Conservation (phyloP, 2,888 invertebrate species). For the Linyphia triangularis region DNA sequence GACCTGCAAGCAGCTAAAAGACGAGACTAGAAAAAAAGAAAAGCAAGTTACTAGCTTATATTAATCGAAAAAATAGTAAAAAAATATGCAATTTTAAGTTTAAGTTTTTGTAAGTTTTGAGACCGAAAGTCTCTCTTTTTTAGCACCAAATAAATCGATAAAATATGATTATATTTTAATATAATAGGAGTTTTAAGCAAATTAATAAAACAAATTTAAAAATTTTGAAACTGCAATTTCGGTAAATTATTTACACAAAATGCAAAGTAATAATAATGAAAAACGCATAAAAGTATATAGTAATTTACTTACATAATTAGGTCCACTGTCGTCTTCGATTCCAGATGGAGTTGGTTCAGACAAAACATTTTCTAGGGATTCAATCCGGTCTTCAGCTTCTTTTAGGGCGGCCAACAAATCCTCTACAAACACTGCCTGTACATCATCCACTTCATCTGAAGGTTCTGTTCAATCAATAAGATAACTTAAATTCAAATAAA, state of each 20-base stretch:
- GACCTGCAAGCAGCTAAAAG: constrained; percentile 89
- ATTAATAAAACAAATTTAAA: neutral
- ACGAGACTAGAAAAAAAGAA: constrained; percentile 83
- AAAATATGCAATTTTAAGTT: neutral
- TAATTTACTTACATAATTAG: constrained; percentile 74
- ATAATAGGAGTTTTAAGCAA: neutral
- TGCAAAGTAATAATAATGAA: neutral
- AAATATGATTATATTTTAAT: too few species aligned
- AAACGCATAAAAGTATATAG: neutral
- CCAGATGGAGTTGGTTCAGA: constrained; percentile 73
- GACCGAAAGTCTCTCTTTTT: too few species aligned
- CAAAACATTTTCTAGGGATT: constrained; percentile 83
- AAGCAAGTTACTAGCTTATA: constrained; percentile 24
- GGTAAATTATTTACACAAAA: neutral
- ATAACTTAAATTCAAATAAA: too few species aligned
- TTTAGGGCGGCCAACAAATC: constrained; percentile 87
- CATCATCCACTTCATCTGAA: too few species aligned
- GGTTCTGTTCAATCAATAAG: too few species aligned
- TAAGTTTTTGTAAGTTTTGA: neutral
- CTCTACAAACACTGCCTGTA: constrained; percentile 79
- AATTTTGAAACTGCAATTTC: neutral
- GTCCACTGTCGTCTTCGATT: constrained; percentile 51
- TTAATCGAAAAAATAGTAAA: neutral
- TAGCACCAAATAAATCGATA: too few species aligned
- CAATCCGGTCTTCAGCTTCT: constrained; percentile 86